phyloP scores from a whole-genome alignment of 1,140 invertebrate genomes.

The Oryctes rhinoceros region DNA sequence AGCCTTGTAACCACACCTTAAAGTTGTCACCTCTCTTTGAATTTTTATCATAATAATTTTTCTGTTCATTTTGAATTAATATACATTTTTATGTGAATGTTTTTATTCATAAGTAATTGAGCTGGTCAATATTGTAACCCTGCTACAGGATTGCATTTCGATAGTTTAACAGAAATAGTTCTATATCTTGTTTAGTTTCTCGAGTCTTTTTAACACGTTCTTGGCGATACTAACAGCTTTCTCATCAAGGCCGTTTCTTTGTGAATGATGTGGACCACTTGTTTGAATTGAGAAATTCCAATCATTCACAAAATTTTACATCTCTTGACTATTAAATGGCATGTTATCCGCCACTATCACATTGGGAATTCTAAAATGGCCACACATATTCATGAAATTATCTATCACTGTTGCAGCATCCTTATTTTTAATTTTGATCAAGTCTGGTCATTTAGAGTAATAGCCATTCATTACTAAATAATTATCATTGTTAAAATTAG shows the following conservation, averaged over 20 bases:
- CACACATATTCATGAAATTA: no score
- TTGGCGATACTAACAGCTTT: neutral
- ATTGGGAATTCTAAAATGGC: no score
- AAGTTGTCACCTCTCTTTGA: constrained; percentile 1
- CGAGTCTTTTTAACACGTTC: no score
- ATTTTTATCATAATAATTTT: no score
- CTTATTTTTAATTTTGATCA: constrained; percentile 26
- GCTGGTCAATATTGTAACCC: no score
- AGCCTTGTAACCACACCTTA: constrained; percentile 6
- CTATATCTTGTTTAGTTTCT: no score
- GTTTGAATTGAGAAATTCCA: neutral
- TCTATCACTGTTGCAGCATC: neutral
- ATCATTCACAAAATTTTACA: constrained; percentile 19
- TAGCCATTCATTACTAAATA: constrained; percentile 10
- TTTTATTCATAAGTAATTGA: no score
- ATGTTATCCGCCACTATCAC: no score
- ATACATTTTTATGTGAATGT: no score
- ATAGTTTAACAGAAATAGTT: no score
- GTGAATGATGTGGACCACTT: constrained; percentile 25
- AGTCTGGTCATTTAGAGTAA: constrained; percentile 1
- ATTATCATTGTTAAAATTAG: neutral
- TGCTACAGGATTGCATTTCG: no score
- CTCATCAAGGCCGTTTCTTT: no score
- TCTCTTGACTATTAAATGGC: constrained; percentile 35
- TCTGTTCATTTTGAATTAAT: constrained; percentile 7